These are phyloP conservation scores for Reticulitermes lucifugus DNA, from an alignment of 2,888 invertebrate genomes.

Conservation along the genomic window DNA sequence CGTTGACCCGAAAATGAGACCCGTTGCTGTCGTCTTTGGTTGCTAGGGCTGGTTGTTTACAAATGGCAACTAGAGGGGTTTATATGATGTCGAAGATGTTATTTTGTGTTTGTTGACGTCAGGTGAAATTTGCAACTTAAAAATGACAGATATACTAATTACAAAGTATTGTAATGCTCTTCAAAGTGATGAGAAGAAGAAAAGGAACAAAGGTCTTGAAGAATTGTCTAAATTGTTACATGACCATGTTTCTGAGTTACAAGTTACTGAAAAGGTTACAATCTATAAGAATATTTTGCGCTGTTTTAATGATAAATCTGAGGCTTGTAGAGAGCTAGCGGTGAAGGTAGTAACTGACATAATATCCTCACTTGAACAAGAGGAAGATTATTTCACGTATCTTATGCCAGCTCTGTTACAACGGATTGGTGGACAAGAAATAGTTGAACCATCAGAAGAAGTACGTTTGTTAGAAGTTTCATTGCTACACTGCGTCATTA, in stretches of 20 bases:
- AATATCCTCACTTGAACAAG: constrained; percentile 67
- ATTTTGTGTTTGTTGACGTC: background rate
- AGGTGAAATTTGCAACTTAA: background rate
- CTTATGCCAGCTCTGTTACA: constrained; percentile 81
- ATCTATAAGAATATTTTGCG: constrained; percentile 64
- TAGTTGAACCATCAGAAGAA: constrained; percentile 82
- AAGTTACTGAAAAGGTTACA: constrained; percentile 60
- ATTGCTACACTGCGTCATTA: constrained; percentile 75
- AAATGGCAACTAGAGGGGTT: constrained; percentile 30
- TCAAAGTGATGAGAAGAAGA: constrained; percentile 72
- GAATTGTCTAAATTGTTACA: constrained; percentile 68
- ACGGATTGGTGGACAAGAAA: constrained; percentile 82
- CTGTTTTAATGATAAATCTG: constrained; percentile 69
- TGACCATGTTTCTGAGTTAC: constrained; percentile 56
- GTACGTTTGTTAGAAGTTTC: constrained; percentile 77
- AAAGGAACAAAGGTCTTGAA: constrained; percentile 68
- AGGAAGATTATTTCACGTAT: constrained; percentile 80
- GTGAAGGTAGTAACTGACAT: constrained; percentile 70
- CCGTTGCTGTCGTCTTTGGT: too few species aligned
- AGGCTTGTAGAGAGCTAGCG: constrained; percentile 73
- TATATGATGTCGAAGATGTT: too few species aligned
- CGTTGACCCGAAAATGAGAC: background rate
- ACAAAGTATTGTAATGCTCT: constrained; percentile 57
- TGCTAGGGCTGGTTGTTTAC: constrained; percentile 32
- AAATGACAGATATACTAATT: constrained; percentile 40